A percentile compares a stretch with the other conserved stretches of the same genome.
phyloP scores from a whole-genome alignment of 2,797 vertebrate species.

The Sciurus vulgaris region DNA sequence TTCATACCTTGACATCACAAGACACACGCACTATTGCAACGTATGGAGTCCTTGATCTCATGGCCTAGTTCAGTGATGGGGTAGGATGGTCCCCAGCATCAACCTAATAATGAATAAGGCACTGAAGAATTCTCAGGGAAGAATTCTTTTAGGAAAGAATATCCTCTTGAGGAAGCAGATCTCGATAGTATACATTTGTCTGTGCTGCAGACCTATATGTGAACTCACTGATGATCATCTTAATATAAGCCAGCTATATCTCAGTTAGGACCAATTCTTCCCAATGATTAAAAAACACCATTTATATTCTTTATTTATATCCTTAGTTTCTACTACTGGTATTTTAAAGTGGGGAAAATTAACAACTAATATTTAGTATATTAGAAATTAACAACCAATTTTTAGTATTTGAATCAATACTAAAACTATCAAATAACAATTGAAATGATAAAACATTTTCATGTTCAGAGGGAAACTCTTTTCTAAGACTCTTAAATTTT shows the following conservation, averaged over 20 bases:
- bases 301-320: not conserved
- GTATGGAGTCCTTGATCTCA: not conserved
- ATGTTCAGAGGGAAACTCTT: not conserved
- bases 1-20: not conserved
- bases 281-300: not conserved
- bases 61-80: not conserved
- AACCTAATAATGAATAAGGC: not conserved
- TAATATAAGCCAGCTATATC: not conserved
- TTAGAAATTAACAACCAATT: not conserved
- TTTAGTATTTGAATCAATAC: not conserved
- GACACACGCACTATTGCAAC: not conserved
- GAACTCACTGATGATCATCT: not conserved
- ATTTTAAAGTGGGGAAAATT: slow-evolving; percentile 43
- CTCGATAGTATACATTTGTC: not conserved
- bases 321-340: not conserved
- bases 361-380: not conserved
- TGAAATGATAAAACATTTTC: not conserved
- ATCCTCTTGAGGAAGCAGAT: not conserved
- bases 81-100: not conserved
- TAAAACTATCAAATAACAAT: slow-evolving; percentile 41
- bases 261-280: not conserved
- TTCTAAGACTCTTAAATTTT: slow-evolving; percentile 26
- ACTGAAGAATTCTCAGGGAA: not conserved
- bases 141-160: not conserved
- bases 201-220: not conserved